Evolutionary conservation across 2,797 vertebrate species (phyloP).

Genomic region (Epinephelus awoara): DNA sequence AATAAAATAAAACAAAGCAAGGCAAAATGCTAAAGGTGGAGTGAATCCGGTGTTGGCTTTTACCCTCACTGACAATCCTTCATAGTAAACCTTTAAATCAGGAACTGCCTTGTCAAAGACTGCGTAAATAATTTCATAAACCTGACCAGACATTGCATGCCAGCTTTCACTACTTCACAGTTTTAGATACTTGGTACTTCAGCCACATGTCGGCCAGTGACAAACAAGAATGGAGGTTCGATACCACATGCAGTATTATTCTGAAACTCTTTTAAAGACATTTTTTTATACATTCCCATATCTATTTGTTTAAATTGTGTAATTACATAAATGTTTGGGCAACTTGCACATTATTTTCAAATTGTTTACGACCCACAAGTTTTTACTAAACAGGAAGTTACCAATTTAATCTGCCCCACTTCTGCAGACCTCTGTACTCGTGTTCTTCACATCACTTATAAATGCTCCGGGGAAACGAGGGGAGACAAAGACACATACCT

Average conservation of each 20-base stretch:
- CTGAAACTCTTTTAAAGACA: neutral
- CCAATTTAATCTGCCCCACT: neutral
- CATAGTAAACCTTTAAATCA: neutral
- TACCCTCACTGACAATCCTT: too few species aligned
- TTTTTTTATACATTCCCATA: neutral
- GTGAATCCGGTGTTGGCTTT: too few species aligned
- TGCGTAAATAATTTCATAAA: constrained; percentile 5
- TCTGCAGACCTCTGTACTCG: neutral
- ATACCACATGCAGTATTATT: neutral
- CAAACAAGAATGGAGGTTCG: neutral
- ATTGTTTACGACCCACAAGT: neutral
- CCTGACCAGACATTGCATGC: neutral
- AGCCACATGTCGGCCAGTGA: neutral
- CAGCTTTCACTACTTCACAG: neutral
- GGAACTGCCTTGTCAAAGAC: constrained; percentile 2
- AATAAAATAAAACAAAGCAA: too few species aligned
- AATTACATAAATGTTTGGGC: neutral
- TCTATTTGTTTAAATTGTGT: neutral
- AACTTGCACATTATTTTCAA: neutral
- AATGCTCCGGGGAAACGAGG: neutral
- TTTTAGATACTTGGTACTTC: neutral
- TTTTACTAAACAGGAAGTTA: constrained; percentile 4
- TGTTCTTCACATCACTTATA: neutral
- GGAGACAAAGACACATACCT: constrained; percentile 82
- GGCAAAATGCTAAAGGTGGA: too few species aligned